Evolutionary conservation across 2,113 vertebrate species (phyloP).

Genomic region (Corydoras maculifer): DNA sequence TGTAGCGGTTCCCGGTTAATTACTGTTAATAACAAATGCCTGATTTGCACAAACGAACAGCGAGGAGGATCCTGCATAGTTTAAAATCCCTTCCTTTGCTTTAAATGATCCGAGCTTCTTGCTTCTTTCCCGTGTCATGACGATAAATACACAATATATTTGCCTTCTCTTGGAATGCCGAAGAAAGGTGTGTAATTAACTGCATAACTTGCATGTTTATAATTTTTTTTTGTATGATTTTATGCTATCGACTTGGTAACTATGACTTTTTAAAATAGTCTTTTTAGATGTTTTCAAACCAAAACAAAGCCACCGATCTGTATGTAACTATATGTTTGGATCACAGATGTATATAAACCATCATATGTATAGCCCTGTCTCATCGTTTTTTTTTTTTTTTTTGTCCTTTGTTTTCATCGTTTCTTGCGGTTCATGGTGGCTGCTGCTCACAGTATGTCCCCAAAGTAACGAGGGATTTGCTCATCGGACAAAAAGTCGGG

Average conservation of each 20-base stretch:
- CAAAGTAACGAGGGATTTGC: too few species aligned
- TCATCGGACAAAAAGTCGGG: too few species aligned
- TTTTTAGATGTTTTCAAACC: conserved; percentile 54
- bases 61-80: conserved; percentile 26
- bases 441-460: too few species aligned
- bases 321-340: conserved; percentile 46
- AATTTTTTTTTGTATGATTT: conserved; percentile 48
- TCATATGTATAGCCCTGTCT: conserved; percentile 47
- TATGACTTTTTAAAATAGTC: conserved; percentile 39
- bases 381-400: neutral
- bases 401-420: neutral
- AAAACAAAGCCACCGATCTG: conserved; percentile 47
- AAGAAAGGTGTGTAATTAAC: conserved; percentile 49
- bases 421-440: neutral
- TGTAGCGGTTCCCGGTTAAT: conserved; percentile 45
- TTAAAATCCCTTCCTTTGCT: conserved; percentile 37
- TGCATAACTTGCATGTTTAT: conserved; percentile 57
- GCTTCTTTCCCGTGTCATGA: conserved; percentile 11
- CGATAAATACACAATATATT: conserved; percentile 37
- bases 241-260: conserved; percentile 49
- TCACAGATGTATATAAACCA: conserved; percentile 55
- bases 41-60: conserved; percentile 68
- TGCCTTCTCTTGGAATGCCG: conserved; percentile 50
- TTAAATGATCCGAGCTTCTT: neutral
- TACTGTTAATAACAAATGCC: conserved; percentile 54